A percentile compares a stretch with the other conserved stretches of the same genome.
Conservation (phyloP, 2,797 vertebrate genomes). For the Hephaestus fuliginosus region DNA sequence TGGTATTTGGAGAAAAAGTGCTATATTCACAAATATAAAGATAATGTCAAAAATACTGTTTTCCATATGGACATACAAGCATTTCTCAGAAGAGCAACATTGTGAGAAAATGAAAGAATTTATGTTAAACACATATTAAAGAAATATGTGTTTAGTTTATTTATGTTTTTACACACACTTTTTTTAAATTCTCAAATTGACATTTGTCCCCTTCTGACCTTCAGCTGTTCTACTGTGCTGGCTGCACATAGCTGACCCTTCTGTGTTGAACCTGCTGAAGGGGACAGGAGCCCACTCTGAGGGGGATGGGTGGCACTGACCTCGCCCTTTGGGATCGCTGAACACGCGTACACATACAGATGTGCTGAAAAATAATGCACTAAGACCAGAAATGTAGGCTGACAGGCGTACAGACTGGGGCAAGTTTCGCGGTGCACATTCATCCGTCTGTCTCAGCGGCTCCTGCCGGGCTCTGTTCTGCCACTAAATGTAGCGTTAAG, state of each 20-base stretch:
- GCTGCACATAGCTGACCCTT: slow-evolving; percentile 43
- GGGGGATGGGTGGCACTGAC: slow-evolving; percentile 60
- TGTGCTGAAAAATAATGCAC: slow-evolving; percentile 20
- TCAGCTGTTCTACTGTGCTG: slow-evolving; percentile 40
- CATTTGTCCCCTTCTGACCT: slow-evolving; percentile 30
- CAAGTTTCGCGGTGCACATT: slow-evolving; percentile 12
- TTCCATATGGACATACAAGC: not conserved
- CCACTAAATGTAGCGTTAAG: slow-evolving; percentile 57
- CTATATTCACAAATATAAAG: slow-evolving; percentile 6
- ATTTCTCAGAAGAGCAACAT: not conserved
- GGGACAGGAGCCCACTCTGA: slow-evolving; percentile 45
- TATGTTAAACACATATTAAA: too few species aligned
- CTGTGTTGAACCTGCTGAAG: slow-evolving; percentile 46
- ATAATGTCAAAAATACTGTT: not conserved
- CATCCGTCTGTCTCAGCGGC: slow-evolving; percentile 31
- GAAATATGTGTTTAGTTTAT: not conserved
- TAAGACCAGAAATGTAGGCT: slow-evolving; percentile 30
- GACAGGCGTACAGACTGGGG: slow-evolving; percentile 13
- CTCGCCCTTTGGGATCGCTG: slow-evolving; percentile 44
- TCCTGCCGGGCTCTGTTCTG: slow-evolving; percentile 39
- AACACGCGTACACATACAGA: slow-evolving; percentile 2
- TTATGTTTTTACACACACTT: not conserved
- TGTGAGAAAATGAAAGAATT: not conserved
- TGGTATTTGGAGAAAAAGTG: not conserved
- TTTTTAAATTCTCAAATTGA: not conserved